A percentile compares a stretch with the other conserved stretches of the same genome.
phyloP scores from a whole-genome alignment of 37 sponge, comb jelly and placozoan species.

The Dysidea cf. avara region DNA sequence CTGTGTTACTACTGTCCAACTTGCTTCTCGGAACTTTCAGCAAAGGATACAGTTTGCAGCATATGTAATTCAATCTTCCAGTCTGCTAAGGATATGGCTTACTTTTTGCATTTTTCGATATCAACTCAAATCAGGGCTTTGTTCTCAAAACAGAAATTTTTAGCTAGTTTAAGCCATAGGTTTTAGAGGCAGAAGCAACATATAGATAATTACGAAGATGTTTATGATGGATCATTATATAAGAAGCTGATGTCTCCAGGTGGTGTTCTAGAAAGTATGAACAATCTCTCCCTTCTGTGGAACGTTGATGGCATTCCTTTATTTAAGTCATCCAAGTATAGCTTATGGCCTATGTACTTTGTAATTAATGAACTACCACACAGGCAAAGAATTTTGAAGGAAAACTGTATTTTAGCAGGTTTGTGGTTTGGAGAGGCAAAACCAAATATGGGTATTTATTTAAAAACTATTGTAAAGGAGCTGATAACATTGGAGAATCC shows the following conservation, averaged over 20 bases:
- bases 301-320: slow-evolving; percentile 5
- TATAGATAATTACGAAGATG: too few species aligned
- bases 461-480: not conserved
- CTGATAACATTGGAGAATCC: not conserved
- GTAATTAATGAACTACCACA: slow-evolving; percentile 2
- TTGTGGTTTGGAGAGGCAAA: not conserved
- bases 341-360: slow-evolving; percentile 9
- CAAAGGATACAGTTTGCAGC: too few species aligned
- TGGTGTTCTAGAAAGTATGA: not conserved
- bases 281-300: not conserved
- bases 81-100: not conserved
- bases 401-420: not conserved
- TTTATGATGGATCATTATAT: not conserved
- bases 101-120: slow-evolving; percentile 5
- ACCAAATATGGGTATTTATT: slow-evolving; percentile 5
- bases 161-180: too few species aligned
- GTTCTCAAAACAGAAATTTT: too few species aligned
- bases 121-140: too few species aligned
- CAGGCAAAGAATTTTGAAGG: not conserved
- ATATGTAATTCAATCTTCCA: not conserved
- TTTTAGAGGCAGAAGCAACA: too few species aligned
- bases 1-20: too few species aligned
- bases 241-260: not conserved
- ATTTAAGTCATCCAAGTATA: not conserved
- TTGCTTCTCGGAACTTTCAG: too few species aligned